Percentiles rank a stretch among this genome's conserved stretches.
Evolutionary conservation across 2,113 vertebrate species (phyloP).

Genomic region (Nothobranchius kuhntae): DNA sequence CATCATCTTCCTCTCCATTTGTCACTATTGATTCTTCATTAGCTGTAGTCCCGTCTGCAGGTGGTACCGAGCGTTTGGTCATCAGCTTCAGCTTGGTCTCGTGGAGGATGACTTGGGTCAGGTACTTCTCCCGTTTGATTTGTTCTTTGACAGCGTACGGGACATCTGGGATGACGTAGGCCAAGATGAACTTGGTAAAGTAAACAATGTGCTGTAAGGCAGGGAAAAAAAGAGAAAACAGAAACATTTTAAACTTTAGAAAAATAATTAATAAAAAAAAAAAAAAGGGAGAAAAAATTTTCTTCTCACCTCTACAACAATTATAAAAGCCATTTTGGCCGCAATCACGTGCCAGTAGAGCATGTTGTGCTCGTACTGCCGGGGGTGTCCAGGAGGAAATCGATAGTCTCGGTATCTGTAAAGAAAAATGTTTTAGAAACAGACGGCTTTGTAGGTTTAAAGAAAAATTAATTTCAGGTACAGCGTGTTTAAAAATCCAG

Average conservation of each 20-base stretch:
- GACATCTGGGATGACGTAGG: constrained; percentile 88
- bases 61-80: constrained; percentile 76
- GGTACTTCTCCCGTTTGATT: constrained; percentile 90
- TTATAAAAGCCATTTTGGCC: constrained; percentile 92
- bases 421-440: constrained; percentile 1
- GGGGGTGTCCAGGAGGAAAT: constrained; percentile 85
- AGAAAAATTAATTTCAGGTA: no score
- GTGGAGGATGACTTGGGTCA: constrained; percentile 89
- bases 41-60: constrained; percentile 32
- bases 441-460: no score
- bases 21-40: background rate
- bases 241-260: background rate
- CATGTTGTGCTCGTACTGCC: constrained; percentile 86
- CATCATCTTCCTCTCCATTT: constrained; percentile 18
- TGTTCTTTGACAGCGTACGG: constrained; percentile 86
- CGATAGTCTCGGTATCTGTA: constrained; percentile 91
- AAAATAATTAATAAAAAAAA: background rate
- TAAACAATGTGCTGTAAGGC: constrained; percentile 88
- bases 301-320: constrained; percentile 87
- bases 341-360: constrained; percentile 93
- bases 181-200: constrained; percentile 89
- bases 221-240: constrained; percentile 21
- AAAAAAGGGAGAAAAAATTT: background rate
- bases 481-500: no score
- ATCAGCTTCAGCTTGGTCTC: constrained; percentile 86